Base-by-base conservation (phyloP, 2,113 vertebrate species). In the Melanostigma gelatinosum region DNA sequence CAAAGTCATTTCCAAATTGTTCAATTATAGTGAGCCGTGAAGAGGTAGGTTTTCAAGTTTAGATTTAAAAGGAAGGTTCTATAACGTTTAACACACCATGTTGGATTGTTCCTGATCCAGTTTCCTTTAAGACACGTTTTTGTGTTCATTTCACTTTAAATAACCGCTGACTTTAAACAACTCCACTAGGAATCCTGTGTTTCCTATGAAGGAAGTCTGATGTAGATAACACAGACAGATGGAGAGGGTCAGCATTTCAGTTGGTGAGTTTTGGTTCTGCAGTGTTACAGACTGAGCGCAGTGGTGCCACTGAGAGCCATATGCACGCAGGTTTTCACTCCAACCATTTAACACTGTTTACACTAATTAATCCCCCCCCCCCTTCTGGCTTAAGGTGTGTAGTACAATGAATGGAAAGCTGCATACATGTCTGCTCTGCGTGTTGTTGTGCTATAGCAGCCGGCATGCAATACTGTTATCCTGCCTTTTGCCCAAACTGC, bases 221-320 rank as follows among this genome's bases (percentile, higher is more conserved):
- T 36, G n/a, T 48, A 4, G 48, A 15, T 18, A 13, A 67, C 4
- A 11, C 64, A 61, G 75, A 74, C 79, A 78, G 83, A 85, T 77
- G 83, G 77, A 80, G 18, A 18, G 54, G 44, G 54, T 66, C 61
- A n/a, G 6, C 27, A 24, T 46, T 66, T 64, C 42, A 50, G 0
- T 24, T 10, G 62, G 64, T 57, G 48, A 61, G 4, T 64, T 63
- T 44, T 32, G 74, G 48, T 52, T 69, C 29, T 46, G 48, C 63
- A 11, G 55, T 40, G 74, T 58, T 42, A 68, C 63, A 81, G 32
- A 52, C 38, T 3, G 48, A 63, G 55, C 79, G 74, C 69, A 65
- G 79, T 60, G 67, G 68, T 80, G 55, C 67, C 83, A 77, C 78
- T 57, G 78, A 69, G 84, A 70, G 69, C 83, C 77, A 85, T 85